Conservation (phyloP, 2,888 invertebrate species). For the Apeira syringaria region DNA sequence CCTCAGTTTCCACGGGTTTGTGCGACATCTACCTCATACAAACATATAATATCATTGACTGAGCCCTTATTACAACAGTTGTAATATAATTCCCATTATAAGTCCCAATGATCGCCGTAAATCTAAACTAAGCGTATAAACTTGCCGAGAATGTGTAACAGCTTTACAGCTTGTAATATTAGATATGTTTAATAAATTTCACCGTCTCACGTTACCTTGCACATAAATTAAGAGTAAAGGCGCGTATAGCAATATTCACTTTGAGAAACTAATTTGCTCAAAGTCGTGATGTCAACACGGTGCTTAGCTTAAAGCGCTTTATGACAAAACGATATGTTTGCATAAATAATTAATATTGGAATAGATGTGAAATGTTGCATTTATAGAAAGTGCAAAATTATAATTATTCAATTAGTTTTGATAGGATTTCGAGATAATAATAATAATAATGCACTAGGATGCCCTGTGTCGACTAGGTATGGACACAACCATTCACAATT, state of each 20-base stretch:
- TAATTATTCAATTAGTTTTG: too few species aligned
- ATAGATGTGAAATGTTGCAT: conserved; percentile 3
- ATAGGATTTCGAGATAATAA: too few species aligned
- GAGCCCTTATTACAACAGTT: not conserved
- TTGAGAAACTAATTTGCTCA: conserved; percentile 43
- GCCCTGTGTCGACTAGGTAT: too few species aligned
- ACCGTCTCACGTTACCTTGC: conserved; percentile 17
- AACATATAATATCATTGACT: too few species aligned
- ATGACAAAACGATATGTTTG: conserved; percentile 8
- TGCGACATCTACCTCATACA: too few species aligned
- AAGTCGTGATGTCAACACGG: conserved; percentile 36
- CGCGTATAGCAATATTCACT: conserved; percentile 49
- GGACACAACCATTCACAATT: too few species aligned
- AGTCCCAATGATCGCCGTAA: conserved; percentile 1
- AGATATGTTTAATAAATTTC: conserved; percentile 39
- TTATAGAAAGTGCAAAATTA: not conserved
- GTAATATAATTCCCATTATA: not conserved
- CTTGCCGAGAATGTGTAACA: conserved; percentile 27
- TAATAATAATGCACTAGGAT: too few species aligned
- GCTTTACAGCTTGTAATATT: conserved; percentile 51
- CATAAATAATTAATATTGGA: conserved; percentile 7
- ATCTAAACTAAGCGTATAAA: conserved; percentile 6
- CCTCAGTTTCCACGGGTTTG: too few species aligned
- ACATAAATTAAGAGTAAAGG: conserved; percentile 54
- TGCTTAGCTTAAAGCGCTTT: conserved; percentile 37